A percentile compares a stretch with the other conserved stretches of the same genome.
These are phyloP conservation scores for Meriones psammophilus DNA, from an alignment of 2,797 vertebrate species.

Conservation along the genomic window DNA sequence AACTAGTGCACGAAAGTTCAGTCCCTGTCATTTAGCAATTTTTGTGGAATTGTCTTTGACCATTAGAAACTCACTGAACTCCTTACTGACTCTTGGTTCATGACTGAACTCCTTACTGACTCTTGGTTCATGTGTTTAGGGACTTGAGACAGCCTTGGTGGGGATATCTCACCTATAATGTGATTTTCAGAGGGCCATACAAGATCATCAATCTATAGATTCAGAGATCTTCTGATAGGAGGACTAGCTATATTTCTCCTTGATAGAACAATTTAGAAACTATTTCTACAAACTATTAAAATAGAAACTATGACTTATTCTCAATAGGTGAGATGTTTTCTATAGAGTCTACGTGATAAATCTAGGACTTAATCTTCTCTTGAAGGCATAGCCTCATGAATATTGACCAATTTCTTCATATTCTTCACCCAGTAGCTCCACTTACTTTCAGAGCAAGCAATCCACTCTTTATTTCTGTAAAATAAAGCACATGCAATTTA, in stretches of 20 bases:
- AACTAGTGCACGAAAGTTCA: background rate
- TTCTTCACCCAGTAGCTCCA: fast-evolving
- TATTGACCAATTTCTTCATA: background rate
- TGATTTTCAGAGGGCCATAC: background rate
- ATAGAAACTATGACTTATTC: background rate
- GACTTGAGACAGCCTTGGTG: fast-evolving
- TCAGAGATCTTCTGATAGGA: background rate
- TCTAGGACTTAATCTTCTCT: background rate
- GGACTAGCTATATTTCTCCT: background rate
- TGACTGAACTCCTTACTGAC: background rate
- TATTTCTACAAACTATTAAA: background rate
- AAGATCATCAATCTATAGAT: background rate
- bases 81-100: background rate
- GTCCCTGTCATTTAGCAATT: background rate
- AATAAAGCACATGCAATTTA: background rate
- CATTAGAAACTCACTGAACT: background rate
- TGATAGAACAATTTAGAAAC: background rate
- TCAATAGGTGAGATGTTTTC: background rate
- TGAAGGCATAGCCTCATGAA: background rate
- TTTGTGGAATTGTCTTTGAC: background rate
- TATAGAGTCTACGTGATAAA: background rate
- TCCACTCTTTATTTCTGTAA: background rate
- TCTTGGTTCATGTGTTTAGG: background rate
- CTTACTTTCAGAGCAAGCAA: fast-evolving
- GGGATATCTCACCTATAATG: background rate